Evolutionary conservation across 1,140 invertebrate genomes (phyloP), one percentile per base, ranked within the genome.

Genomic region (Lepidurus couesii): DNA sequence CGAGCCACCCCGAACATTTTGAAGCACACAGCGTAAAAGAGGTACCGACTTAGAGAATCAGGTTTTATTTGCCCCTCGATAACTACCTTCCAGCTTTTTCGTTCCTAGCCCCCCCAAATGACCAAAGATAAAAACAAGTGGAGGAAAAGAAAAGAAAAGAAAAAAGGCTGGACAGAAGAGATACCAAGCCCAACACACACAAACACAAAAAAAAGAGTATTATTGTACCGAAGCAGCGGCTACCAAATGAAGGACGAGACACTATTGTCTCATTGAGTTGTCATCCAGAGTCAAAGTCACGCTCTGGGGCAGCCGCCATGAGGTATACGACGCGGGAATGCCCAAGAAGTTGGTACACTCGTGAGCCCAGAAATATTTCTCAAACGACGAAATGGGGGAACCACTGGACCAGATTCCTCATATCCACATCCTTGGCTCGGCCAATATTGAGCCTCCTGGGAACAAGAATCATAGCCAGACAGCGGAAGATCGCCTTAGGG

Each of bases 401-500:
- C 53, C 53, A 16, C 53, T 65, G 53, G 34, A 65, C 53, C 53
- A 21, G 53, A 65, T 65, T 65, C 53, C 53, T 65, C 53, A 7
- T 21, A 65, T 65, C 7, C 21, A 13, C 53, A 16, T 65, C 53
- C 53, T 13, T 65, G 53, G 16, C 53, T 16, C 6, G 53, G 53
- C 53, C 53, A 65, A 16, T 65, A 65, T 65, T 21, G 21, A 21
- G 53, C 21, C 53, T 65, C 53, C 13, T 65, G 53, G 53, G 53
- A 65, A 65, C 53, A 65, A 21, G 53, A 65, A 65, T 65, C 53
- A 65, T 65, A 65, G 53, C 53, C 53, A 13, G 53, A 65, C 53
- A 21, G 53, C 9, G 53, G 53, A 65, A 65, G 53, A 16, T 13
- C 53, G 45, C 45, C 45, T 65, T 65, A 16, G 13, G 53, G 53